Base-by-base conservation (phyloP, 2,888 invertebrate genomes). In the Synanthedon tipuliformis region DNA sequence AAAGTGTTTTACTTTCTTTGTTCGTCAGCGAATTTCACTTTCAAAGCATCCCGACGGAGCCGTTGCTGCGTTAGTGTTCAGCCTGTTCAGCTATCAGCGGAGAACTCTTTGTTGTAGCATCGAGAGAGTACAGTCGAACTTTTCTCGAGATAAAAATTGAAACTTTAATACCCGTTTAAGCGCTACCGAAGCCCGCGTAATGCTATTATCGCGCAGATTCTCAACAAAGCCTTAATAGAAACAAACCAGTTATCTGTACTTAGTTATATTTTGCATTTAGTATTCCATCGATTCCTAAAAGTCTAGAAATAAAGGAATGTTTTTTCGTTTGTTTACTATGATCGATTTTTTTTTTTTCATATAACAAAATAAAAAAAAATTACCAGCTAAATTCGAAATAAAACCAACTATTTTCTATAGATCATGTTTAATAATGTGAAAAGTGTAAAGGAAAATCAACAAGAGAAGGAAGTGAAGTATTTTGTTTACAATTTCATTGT, bases 81-180 rank as follows among this genome's bases (percentile, higher is more conserved):
- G 56, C 60, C 64, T 48, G 16, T 50, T 60, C 61, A 61, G 63
- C 66, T 66, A 68, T 68, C 71, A 68, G 68, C 65, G 64, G 61
- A 62, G 58, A 61, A 62, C 68, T 73, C 79, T 78, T 81, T 80
- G 76, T 81, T 73, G 68, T 49, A 68, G 62, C 59, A 69, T 64
- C 61, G 68, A 63, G 65, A 65, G 78, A 80, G 70, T 78, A 73
- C 69, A 65, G 60, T 64, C 58, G 58, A 82, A 80, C 73, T 82
- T 78, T 76, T 66, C 62, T 57, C 61, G 69, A 75, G 75, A 78
- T 81, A 81, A 81, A 82, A 76, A 79, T 79, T 81, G 78, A 76
- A 79, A 80, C 70, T 80, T 77, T 77, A 78, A 81, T 79, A 76
- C 69, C 76, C 73, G 74, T 76, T 81, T 77, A 76, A 75, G 71